phyloP scores from a whole-genome alignment of 2,113 vertebrate genomes.

The Dolichallabes microphthalmus region DNA sequence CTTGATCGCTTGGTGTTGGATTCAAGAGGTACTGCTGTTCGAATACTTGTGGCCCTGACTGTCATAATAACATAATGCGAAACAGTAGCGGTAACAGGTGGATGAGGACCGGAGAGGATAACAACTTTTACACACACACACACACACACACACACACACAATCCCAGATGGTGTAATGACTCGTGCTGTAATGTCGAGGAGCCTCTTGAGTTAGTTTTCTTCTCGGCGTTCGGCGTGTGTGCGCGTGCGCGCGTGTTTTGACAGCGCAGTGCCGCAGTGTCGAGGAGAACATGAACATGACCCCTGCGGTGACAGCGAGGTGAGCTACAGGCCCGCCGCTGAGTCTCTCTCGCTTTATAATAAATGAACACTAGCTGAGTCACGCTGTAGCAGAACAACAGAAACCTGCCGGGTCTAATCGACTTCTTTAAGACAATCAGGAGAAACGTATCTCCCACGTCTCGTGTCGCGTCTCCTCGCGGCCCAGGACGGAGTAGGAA shows the following conservation, averaged over 20 bases:
- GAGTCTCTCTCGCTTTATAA: background rate
- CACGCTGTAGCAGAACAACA: background rate
- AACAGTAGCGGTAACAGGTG: background rate
- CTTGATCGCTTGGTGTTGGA: no score
- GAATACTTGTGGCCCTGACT: no score
- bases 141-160: conserved; percentile 7
- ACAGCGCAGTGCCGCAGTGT: background rate
- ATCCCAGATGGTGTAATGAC: conserved; percentile 16
- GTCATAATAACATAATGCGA: background rate
- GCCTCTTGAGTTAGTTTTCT: conserved; percentile 14
- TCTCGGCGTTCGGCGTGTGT: background rate
- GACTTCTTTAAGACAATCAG: background rate
- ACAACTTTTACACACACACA: background rate
- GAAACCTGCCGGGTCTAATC: background rate
- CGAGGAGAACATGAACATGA: background rate
- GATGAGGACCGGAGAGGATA: background rate
- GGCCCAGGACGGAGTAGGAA: background rate
- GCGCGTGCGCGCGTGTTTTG: background rate
- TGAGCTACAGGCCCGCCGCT: conserved; percentile 13
- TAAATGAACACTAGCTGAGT: background rate
- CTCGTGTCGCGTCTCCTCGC: background rate
- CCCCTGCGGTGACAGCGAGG: conserved; percentile 9
- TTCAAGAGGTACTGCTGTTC: no score
- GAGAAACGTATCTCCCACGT: background rate
- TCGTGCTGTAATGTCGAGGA: background rate